Evolutionary conservation across 2,888 invertebrate genomes (phyloP).

Genomic region (Pristionchus entomophagus): DNA sequence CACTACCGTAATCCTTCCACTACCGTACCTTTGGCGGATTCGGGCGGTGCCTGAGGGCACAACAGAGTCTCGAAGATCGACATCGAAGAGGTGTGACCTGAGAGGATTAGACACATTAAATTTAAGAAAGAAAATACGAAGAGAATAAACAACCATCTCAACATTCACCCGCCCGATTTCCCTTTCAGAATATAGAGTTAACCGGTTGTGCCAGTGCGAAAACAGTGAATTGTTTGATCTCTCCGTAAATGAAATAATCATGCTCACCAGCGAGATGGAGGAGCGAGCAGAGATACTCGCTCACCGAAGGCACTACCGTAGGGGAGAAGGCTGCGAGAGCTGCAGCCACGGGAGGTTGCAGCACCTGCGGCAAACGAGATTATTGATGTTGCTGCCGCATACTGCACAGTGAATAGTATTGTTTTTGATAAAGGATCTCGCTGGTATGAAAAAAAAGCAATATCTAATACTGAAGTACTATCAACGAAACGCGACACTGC

Average conservation of each 20-base stretch:
- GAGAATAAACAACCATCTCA: too few relatives aligned
- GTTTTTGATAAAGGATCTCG: not conserved
- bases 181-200: not conserved
- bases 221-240: too few relatives aligned
- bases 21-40: too few relatives aligned
- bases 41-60: too few relatives aligned
- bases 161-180: too few relatives aligned
- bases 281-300: constrained; percentile 30
- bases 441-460: too few relatives aligned
- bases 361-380: not conserved
- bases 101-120: not conserved
- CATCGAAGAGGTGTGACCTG: constrained; percentile 38
- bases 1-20: too few relatives aligned
- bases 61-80: not conserved
- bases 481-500: too few relatives aligned
- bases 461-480: too few relatives aligned
- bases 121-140: not conserved
- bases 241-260: too few relatives aligned
- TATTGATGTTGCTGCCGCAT: not conserved
- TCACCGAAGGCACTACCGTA: not conserved
- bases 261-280: constrained; percentile 37
- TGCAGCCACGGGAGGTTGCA: not conserved
- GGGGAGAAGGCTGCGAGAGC: constrained; percentile 25
- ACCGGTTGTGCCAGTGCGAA: too few relatives aligned
- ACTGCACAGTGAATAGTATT: not conserved